These are phyloP conservation scores for Montipora foliosa DNA, from an alignment of 64 coral and sea anemone genomes.

Conservation along the genomic window DNA sequence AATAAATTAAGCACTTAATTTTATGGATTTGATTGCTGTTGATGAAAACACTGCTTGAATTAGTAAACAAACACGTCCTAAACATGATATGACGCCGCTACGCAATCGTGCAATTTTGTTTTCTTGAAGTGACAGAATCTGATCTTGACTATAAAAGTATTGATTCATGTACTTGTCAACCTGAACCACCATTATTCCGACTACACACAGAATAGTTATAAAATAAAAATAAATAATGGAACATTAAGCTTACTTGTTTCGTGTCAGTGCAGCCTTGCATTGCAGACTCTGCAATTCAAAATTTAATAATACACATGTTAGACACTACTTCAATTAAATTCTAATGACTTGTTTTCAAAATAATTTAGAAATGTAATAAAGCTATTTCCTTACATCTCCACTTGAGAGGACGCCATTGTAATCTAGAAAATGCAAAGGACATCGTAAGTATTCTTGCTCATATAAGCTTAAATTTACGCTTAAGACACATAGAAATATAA, in stretches of 20 bases:
- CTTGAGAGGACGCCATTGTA: neutral
- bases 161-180: neutral
- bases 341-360: no score
- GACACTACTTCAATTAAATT: no score
- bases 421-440: neutral
- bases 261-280: neutral
- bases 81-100: neutral
- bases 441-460: neutral
- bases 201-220: neutral
- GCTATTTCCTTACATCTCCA: neutral
- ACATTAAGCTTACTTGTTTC: neutral
- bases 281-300: neutral
- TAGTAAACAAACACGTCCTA: neutral
- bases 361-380: neutral
- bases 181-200: neutral
- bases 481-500: neutral
- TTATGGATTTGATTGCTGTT: neutral
- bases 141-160: neutral
- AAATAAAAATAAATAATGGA: neutral
- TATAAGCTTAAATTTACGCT: neutral
- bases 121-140: constrained; percentile 1
- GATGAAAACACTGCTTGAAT: neutral
- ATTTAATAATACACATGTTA: neutral
- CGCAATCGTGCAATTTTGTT: neutral
- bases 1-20: no score